A percentile compares a stretch with the other conserved stretches of the same genome.
phyloP scores from a whole-genome alignment of 2,797 vertebrate genomes.

The Karalla daura region DNA sequence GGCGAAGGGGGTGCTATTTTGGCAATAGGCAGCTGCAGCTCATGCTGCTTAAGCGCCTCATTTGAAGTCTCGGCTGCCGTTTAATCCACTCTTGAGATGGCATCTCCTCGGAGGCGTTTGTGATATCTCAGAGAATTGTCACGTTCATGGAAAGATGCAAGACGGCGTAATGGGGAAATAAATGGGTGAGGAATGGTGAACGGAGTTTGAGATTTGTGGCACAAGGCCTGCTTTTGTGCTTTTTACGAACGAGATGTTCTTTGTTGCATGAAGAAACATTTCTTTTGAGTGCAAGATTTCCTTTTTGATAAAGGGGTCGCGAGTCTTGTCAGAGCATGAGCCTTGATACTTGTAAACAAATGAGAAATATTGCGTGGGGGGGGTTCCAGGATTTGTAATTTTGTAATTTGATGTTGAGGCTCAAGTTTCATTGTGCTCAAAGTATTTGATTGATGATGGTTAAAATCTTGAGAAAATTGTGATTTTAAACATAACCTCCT shows the following conservation, averaged over 20 bases:
- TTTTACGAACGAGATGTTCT: slow-evolving; percentile 10
- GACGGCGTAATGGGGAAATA: slow-evolving; percentile 51
- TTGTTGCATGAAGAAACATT: slow-evolving; percentile 4
- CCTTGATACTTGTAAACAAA: too few relatives aligned
- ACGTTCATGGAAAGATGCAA: slow-evolving; percentile 57
- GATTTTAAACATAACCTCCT: too few relatives aligned
- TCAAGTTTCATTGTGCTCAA: too few relatives aligned
- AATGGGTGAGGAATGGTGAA: slow-evolving; percentile 26
- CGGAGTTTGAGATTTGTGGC: slow-evolving; percentile 17
- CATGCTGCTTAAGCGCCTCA: slow-evolving; percentile 75
- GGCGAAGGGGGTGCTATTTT: slow-evolving; percentile 64
- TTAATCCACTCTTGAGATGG: slow-evolving; percentile 68
- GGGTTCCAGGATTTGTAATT: too few relatives aligned
- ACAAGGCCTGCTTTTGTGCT: slow-evolving; percentile 7
- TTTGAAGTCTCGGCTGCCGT: slow-evolving; percentile 64
- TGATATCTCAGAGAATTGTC: slow-evolving; percentile 64
- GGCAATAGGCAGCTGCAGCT: slow-evolving; percentile 59
- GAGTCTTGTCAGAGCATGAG: too few relatives aligned
- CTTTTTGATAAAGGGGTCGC: background rate
- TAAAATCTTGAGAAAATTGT: too few relatives aligned
- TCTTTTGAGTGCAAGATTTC: background rate
- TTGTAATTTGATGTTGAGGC: too few relatives aligned
- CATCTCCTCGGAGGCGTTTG: slow-evolving; percentile 61
- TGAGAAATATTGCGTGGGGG: too few relatives aligned
- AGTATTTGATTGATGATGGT: too few relatives aligned